Conservation (phyloP, 2,113 vertebrate species). For the Gadus macrocephalus region DNA sequence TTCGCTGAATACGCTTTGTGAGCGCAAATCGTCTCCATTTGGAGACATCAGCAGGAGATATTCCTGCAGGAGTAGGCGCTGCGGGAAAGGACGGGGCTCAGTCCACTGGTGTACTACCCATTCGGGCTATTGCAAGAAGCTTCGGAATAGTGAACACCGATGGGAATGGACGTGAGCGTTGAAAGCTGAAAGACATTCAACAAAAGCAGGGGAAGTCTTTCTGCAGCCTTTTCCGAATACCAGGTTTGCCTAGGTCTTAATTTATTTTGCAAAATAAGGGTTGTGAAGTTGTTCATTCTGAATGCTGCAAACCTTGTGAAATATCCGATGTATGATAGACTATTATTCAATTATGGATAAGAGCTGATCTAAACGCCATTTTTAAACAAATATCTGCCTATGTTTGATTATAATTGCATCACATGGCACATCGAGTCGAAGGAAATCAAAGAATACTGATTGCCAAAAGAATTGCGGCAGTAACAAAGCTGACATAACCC, state of each 20-base stretch:
- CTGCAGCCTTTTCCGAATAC: no score
- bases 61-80: conserved; percentile 31
- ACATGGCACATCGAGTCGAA: background rate
- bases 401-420: background rate
- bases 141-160: conserved; percentile 19
- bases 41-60: conserved; percentile 22
- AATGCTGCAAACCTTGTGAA: no score
- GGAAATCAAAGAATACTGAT: background rate
- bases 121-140: conserved; percentile 42
- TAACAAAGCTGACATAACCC: background rate
- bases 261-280: no score
- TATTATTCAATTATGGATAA: no score
- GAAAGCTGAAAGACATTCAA: background rate
- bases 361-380: no score
- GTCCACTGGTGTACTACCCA: conserved; percentile 30
- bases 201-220: background rate
- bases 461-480: background rate
- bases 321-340: no score
- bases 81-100: conserved; percentile 57
- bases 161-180: background rate
- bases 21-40: conserved; percentile 10
- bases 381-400: no score
- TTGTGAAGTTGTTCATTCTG: no score
- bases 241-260: no score
- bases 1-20: background rate